These are phyloP conservation scores for Trachelus stipa DNA, from an alignment of 2,888 invertebrate species.

Conservation along the genomic window DNA sequence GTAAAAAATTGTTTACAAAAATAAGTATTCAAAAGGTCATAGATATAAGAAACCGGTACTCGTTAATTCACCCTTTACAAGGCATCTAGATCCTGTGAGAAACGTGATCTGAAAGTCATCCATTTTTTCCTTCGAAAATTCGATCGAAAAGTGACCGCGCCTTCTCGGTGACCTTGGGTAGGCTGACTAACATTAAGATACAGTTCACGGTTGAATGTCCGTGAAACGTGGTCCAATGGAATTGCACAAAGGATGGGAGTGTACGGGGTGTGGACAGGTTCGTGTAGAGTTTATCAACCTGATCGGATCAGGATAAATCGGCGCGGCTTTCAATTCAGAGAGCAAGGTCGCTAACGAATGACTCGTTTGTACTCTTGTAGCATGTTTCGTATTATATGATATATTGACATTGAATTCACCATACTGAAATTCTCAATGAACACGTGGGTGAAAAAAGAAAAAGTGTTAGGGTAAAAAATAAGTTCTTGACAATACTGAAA, in stretches of 20 bases:
- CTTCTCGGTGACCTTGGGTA: neutral
- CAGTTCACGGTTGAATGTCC: neutral
- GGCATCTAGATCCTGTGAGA: no score
- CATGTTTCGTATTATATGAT: neutral
- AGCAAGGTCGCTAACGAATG: neutral
- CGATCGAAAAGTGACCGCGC: neutral
- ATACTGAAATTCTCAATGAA: neutral
- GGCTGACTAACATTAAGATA: neutral
- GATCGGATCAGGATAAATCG: neutral
- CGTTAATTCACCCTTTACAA: no score
- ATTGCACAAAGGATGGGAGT: neutral
- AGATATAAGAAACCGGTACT: neutral
- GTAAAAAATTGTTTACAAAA: neutral
- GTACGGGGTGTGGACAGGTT: neutral
- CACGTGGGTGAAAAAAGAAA: neutral
- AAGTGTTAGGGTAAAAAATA: neutral
- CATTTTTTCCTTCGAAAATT: neutral
- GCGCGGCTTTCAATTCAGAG: neutral
- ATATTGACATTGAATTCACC: neutral
- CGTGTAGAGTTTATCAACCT: neutral
- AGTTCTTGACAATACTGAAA: neutral
- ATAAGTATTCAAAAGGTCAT: neutral
- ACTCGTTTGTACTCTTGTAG: neutral
- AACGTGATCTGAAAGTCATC: neutral
- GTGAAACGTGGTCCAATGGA: neutral